phyloP scores from a whole-genome alignment of 1,140 invertebrate genomes.

The Drosophila ananassae region DNA sequence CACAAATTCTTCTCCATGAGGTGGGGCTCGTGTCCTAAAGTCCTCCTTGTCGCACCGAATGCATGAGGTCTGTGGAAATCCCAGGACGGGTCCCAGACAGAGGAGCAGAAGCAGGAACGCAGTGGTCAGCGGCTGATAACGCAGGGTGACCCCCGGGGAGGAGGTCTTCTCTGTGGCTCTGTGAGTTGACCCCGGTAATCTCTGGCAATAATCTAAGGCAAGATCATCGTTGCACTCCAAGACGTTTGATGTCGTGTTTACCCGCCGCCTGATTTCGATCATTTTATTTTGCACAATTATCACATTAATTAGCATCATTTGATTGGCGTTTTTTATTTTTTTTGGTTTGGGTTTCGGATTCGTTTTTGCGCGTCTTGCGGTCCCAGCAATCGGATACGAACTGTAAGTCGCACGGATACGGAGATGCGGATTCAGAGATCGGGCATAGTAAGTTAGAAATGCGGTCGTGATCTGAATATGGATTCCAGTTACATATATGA shows the following conservation, averaged over 20 bases:
- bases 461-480: slow-evolving; percentile 58
- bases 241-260: slow-evolving; percentile 31
- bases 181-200: slow-evolving; percentile 7
- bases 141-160: slow-evolving; percentile 16
- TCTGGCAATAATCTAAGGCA: slow-evolving; percentile 17
- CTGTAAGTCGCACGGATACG: slow-evolving; percentile 43
- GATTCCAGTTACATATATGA: slow-evolving; percentile 32
- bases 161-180: slow-evolving; percentile 8
- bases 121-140: slow-evolving; percentile 10
- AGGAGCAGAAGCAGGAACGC: slow-evolving; percentile 42
- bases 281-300: slow-evolving; percentile 50
- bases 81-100: slow-evolving; percentile 20
- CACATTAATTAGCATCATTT: slow-evolving; percentile 58
- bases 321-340: slow-evolving; percentile 31
- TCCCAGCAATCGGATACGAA: slow-evolving; percentile 59
- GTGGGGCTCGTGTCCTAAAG: slow-evolving; percentile 33
- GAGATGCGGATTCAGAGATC: slow-evolving; percentile 18
- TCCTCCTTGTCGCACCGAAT: slow-evolving; percentile 76
- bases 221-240: slow-evolving; percentile 5
- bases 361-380: slow-evolving; percentile 24
- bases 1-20: slow-evolving; percentile 50
- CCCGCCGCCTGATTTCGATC: slow-evolving; percentile 14
- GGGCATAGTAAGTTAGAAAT: slow-evolving; percentile 45
- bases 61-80: slow-evolving; percentile 69
- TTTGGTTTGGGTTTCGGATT: slow-evolving; percentile 20